Conservation (phyloP, 2,113 vertebrate species). For the Menidia beryllina region DNA sequence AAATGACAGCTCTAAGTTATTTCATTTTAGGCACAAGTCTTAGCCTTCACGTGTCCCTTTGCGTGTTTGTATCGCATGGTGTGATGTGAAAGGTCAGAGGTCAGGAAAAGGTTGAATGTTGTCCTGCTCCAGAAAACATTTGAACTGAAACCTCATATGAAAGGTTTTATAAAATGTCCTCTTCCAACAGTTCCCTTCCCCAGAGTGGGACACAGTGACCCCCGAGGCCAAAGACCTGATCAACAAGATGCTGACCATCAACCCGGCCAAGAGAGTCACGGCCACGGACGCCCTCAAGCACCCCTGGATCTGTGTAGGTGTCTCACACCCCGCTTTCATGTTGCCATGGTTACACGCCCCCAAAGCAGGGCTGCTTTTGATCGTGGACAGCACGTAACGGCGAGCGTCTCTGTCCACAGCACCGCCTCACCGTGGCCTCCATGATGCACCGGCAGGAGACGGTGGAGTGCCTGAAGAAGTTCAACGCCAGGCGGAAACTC, state of each 20-base stretch:
- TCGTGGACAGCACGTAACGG: no score
- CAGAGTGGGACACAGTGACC: slow-evolving; percentile 98
- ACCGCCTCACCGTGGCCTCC: slow-evolving; percentile 98
- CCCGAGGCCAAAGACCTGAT: slow-evolving; percentile 99
- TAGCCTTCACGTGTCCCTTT: no score
- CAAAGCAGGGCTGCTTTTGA: not conserved
- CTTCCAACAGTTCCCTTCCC: slow-evolving; percentile 90
- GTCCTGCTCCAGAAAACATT: no score
- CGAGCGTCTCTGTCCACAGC: slow-evolving; percentile 79
- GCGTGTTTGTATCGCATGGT: no score
- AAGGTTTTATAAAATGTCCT: no score
- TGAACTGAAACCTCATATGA: no score
- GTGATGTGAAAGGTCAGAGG: no score
- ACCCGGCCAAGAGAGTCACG: slow-evolving; percentile 94
- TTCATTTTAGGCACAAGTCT: no score
- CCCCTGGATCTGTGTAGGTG: slow-evolving; percentile 97
- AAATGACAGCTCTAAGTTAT: no score
- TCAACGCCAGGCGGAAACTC: slow-evolving; percentile 95
- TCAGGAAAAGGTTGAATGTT: no score
- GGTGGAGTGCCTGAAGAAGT: slow-evolving; percentile 98
- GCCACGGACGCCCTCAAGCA: slow-evolving; percentile 94
- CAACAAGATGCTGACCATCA: slow-evolving; percentile 98
- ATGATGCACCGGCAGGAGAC: slow-evolving; percentile 99
- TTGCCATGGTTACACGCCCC: no score
- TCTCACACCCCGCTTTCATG: rapidly evolving